phyloP scores from a whole-genome alignment of 2,113 vertebrate genomes.

The Halichoeres trimaculatus region DNA sequence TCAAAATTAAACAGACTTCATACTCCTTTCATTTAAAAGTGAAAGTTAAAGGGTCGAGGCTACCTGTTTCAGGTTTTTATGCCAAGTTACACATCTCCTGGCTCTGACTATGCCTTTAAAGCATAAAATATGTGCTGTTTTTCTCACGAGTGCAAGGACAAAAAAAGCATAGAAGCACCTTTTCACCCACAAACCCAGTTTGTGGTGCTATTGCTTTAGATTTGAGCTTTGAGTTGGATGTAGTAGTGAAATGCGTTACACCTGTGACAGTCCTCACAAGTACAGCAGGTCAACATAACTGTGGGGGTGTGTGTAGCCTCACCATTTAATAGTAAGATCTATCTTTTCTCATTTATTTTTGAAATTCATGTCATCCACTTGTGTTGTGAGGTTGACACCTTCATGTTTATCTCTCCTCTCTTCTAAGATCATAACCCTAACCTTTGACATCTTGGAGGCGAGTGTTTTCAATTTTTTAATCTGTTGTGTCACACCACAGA shows the following conservation, averaged over 20 bases:
- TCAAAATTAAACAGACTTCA: too few relatives aligned
- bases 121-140: too few relatives aligned
- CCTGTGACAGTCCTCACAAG: not conserved
- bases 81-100: too few relatives aligned
- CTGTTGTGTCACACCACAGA: slow-evolving; percentile 2
- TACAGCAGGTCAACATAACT: not conserved
- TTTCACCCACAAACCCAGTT: not conserved
- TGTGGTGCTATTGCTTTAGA: not conserved
- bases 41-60: too few relatives aligned
- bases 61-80: too few relatives aligned
- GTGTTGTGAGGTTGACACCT: not conserved
- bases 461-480: slow-evolving; percentile 8
- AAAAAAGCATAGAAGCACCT: not conserved
- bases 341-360: not conserved
- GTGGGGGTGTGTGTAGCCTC: not conserved
- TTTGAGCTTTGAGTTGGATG: not conserved
- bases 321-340: not conserved
- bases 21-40: too few relatives aligned
- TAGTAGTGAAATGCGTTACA: not conserved
- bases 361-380: not conserved
- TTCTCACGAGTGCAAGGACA: too few relatives aligned
- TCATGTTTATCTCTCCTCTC: not conserved
- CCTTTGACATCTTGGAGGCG: not conserved
- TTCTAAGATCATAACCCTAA: slow-evolving; percentile 4
- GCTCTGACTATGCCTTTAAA: too few relatives aligned